Base-by-base conservation (phyloP, 2,888 invertebrate species). In the Agrypnus murinus region DNA sequence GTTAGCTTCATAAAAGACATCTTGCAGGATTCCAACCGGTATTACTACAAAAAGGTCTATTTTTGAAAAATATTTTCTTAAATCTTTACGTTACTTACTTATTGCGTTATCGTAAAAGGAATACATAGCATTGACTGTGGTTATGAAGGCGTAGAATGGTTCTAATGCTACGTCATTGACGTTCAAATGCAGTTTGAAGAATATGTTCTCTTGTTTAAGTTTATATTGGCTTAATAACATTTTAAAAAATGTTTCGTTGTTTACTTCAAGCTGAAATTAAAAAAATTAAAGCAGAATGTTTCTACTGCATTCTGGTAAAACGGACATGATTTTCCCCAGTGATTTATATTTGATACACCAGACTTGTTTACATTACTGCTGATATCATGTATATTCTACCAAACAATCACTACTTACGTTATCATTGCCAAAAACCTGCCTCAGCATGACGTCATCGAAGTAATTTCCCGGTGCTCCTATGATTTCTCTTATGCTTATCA, bases 1-100 rank as follows among this genome's bases (percentile, higher is more conserved):
- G 9, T 63, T 14, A 5, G 93, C 92, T 57, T 91, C 92, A 86
- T 95, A 96, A 88, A 95, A 95, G 1, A 92, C 90, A 6, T 19
- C 31, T 32, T 40, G 48, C 1, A 66, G 19, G 14, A 50, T 43
- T 17, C 43, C 40, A 14, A 40, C 40, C 8, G 66, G 48, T 15
- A 57, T 9, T 1, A 36, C 55, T 55, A 40, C 14, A 14, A 55
- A n/a, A n/a, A 55, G 15, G 19, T 12, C 9, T 15, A 25, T 31
- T 50, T 50, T n/a, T 25, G n/a, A n/a, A n/a, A n/a, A n/a, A n/a
- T n/a, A n/a, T n/a, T n/a, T n/a, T 57, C 9, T 10, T 36, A 57
- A 5, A 57, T 43, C 1, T 43, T 43, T 45, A 15, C 17, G 1
- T 3, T 34, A 10, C 25, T 25, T 48, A 68, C 67, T 12, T 32